A percentile compares a stretch with the other conserved stretches of the same genome.
Evolutionary conservation across 2,888 invertebrate genomes (phyloP).

Genomic region (Biston betularia): DNA sequence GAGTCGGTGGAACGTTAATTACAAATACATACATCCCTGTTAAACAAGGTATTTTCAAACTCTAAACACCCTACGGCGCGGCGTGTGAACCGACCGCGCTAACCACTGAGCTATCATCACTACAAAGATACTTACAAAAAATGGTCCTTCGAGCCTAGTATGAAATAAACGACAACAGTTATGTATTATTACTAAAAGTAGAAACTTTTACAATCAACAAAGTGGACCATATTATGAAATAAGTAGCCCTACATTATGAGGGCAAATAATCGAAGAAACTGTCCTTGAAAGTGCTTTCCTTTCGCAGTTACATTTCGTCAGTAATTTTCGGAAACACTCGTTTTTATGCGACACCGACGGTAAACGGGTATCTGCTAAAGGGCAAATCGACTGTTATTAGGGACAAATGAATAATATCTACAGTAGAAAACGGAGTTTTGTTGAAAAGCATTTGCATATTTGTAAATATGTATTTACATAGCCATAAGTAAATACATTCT

Average conservation of each 20-base stretch:
- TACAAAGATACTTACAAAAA: not conserved
- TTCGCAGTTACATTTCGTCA: constrained; percentile 24
- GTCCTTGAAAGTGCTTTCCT: constrained; percentile 18
- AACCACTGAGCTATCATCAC: too few relatives aligned
- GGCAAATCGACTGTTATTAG: too few relatives aligned
- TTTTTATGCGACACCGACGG: not conserved
- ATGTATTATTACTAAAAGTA: not conserved
- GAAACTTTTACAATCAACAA: not conserved
- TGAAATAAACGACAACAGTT: too few relatives aligned
- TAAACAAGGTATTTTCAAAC: too few relatives aligned
- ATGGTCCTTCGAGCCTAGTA: not conserved
- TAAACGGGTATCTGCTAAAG: not conserved
- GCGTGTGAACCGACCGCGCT: not conserved
- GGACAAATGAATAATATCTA: too few relatives aligned
- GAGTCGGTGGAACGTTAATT: too few relatives aligned
- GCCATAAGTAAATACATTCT: too few relatives aligned
- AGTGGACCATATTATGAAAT: constrained; percentile 9
- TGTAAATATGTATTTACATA: too few relatives aligned
- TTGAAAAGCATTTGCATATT: too few relatives aligned
- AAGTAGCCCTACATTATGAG: constrained; percentile 16
- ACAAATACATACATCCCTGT: too few relatives aligned
- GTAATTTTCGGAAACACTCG: constrained; percentile 13
- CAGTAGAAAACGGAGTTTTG: too few relatives aligned
- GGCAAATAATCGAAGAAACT: constrained; percentile 12
- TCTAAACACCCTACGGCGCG: too few relatives aligned